Evolutionary conservation across 1,140 invertebrate genomes (phyloP), one percentile per base, ranked within the genome.

Genomic region (Drosophila erecta): DNA sequence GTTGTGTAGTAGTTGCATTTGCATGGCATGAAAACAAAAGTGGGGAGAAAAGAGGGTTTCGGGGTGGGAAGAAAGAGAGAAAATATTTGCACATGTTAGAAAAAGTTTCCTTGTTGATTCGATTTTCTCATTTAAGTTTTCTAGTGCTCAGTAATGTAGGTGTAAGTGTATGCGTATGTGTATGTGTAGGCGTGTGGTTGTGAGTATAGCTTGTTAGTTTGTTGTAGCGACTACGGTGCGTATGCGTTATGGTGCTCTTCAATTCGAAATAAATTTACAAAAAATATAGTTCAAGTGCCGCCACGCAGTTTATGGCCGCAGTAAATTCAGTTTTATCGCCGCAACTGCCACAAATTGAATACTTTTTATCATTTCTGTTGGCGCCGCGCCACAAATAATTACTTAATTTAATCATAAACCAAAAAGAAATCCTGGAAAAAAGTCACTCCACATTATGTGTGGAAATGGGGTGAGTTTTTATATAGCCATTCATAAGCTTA

Each of bases 361-460:
- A 56, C 38, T 64, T 77, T 51, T 61, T 81, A 44, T 59, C 66
- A 57, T 59, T 77, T 66, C 20, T 51, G 60, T 69, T 69, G 81
- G 81, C 81, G 81, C 81, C 81, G 67, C 41, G 64, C 58, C 55
- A 58, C 65, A 87, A 87, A 84, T 84, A 87, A 87, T 87, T 87
- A 87, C 84, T 87, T 89, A 76, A 87, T 89, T 87, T 79, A 80
- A 89, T 70, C 84, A 89, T 79, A 87, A 83, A 74, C 62, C 66
- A 72, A 83, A 60, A 60, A 46, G 81, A 54, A 62, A 67, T 74
- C 17, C 59, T 51, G 49, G n/a, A 35, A 57, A 66, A 61, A 61
- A 58, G 56, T 30, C 37, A 38, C 58, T 67, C 53, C 66, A 72
- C 64, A 76, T 62, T 62, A 67, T 37, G 24, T 50, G 76, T n/a